phyloP scores from a whole-genome alignment of 2,113 vertebrate genomes.

The Baryphthengus martii region DNA sequence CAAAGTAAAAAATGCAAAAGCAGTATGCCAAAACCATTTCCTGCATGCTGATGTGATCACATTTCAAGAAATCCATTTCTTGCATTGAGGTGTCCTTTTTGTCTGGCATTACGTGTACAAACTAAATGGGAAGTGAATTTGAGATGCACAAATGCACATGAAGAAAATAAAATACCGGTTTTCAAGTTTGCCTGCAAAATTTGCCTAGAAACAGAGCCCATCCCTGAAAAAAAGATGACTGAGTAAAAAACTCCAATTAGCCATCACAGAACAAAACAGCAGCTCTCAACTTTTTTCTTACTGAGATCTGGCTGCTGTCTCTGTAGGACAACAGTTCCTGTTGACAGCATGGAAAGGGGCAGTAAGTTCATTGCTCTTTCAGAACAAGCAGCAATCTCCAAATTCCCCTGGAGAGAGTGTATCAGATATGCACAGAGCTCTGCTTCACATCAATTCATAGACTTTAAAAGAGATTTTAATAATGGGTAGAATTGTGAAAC shows the following conservation, averaged over 20 bases:
- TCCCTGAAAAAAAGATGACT: not conserved
- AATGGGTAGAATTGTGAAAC: not conserved
- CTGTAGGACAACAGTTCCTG: not conserved
- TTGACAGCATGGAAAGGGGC: not conserved
- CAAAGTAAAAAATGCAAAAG: not conserved
- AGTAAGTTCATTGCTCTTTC: not conserved
- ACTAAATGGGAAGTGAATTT: not conserved
- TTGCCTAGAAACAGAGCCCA: not conserved
- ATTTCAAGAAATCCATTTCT: not conserved
- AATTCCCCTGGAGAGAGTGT: not conserved
- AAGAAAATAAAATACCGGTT: not conserved
- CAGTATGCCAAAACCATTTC: not conserved
- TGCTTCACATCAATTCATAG: slow-evolving; percentile 30
- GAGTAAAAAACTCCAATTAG: not conserved
- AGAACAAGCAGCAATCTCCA: not conserved
- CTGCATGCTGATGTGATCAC: not conserved
- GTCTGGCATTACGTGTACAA: not conserved
- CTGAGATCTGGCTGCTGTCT: not conserved
- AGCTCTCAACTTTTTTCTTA: not conserved
- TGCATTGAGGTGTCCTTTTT: not conserved
- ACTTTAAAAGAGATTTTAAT: slow-evolving; percentile 5
- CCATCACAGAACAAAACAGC: not conserved
- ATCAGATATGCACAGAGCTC: not conserved
- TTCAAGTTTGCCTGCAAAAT: not conserved
- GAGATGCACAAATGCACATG: not conserved